Conservation (phyloP, 2,888 invertebrate genomes). For the Tiphia femorata region DNA sequence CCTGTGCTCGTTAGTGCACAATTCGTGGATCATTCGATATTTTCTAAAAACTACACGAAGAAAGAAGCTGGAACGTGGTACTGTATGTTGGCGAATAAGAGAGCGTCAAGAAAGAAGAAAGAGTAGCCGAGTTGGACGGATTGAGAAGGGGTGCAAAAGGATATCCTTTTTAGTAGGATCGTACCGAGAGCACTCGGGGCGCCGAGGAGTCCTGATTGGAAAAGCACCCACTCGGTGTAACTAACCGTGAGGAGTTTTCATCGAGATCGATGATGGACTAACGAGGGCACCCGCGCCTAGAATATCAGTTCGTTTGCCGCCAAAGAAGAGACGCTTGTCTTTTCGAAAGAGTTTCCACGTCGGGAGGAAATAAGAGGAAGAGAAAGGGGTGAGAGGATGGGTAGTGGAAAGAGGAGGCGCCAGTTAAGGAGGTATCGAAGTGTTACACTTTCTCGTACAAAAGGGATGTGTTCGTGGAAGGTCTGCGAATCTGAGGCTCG, state of each 20-base stretch:
- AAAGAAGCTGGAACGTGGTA: no score
- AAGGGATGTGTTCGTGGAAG: no score
- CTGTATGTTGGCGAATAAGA: no score
- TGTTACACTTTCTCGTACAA: no score
- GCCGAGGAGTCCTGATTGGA: constrained; percentile 50
- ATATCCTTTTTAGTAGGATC: constrained; percentile 24
- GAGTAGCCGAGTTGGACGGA: constrained; percentile 16
- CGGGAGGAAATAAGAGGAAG: not conserved
- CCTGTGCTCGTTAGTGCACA: no score
- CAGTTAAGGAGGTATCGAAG: no score
- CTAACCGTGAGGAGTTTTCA: constrained; percentile 60
- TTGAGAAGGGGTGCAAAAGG: constrained; percentile 11
- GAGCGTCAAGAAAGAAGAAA: constrained; percentile 11
- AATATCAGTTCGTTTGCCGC: constrained; percentile 52
- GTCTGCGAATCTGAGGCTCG: no score
- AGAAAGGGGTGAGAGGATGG: not conserved
- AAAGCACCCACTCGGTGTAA: constrained; percentile 57
- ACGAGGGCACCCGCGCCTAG: constrained; percentile 55
- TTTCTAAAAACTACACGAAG: no score
- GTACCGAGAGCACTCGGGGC: constrained; percentile 30
- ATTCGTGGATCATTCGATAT: no score
- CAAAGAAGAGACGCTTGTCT: constrained; percentile 12
- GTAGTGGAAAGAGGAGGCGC: not conserved
- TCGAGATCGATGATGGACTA: constrained; percentile 57
- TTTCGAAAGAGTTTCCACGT: no score